Conservation (phyloP, 92 coral and sea anemone genomes). For the Epizoanthus ramosus region DNA sequence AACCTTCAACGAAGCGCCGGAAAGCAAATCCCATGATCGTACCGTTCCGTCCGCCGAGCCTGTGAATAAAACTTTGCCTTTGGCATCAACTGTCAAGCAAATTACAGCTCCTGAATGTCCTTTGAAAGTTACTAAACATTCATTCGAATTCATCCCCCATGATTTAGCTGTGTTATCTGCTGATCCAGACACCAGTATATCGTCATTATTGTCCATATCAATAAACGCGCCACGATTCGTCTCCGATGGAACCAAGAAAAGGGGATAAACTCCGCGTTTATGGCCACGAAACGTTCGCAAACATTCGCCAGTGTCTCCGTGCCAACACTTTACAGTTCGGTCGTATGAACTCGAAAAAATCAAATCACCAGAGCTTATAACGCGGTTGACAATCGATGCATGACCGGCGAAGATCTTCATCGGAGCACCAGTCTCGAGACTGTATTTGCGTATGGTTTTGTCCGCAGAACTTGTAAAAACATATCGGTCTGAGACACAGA, state of each 20-base stretch:
- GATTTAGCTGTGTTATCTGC: slow-evolving; percentile 92
- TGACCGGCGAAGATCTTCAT: slow-evolving; percentile 79
- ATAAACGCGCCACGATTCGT: slow-evolving; percentile 79
- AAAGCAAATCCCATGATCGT: slow-evolving; percentile 93
- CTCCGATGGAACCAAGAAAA: slow-evolving; percentile 84
- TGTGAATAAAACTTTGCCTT: slow-evolving; percentile 86
- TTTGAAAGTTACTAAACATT: slow-evolving; percentile 81
- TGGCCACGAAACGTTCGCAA: slow-evolving; percentile 88
- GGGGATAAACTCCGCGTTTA: slow-evolving; percentile 72
- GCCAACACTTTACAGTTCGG: slow-evolving; percentile 90
- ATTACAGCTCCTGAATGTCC: slow-evolving; percentile 84
- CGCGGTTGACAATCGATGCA: slow-evolving; percentile 74
- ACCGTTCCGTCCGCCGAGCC: slow-evolving; percentile 88
- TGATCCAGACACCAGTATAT: slow-evolving; percentile 88
- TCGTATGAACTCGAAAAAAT: slow-evolving; percentile 96
- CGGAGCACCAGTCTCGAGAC: slow-evolving; percentile 75
- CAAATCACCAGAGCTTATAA: slow-evolving; percentile 81
- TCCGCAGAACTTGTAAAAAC: slow-evolving; percentile 92
- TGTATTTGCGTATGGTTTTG: slow-evolving; percentile 89
- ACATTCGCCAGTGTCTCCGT: slow-evolving; percentile 86
- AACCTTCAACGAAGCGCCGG: slow-evolving; percentile 74
- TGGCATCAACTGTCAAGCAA: slow-evolving; percentile 88
- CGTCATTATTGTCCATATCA: slow-evolving; percentile 92
- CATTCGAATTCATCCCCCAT: slow-evolving; percentile 97
- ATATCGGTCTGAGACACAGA: slow-evolving; percentile 86